These are phyloP conservation scores for Phocoena sinus DNA, from an alignment of 2,113 vertebrate species.

Conservation along the genomic window DNA sequence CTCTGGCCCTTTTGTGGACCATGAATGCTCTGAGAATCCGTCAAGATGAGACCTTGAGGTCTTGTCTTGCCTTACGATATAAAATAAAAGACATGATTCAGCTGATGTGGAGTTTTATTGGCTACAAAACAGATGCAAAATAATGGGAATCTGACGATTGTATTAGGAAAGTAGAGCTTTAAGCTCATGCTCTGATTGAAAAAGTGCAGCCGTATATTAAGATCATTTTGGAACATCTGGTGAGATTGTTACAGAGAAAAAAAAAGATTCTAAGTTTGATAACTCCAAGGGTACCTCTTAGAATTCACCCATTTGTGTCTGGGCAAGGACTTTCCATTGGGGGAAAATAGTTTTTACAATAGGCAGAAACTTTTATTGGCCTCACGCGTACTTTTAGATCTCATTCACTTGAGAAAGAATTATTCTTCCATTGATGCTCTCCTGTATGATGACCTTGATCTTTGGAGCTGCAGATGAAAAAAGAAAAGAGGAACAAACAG, in stretches of 20 bases:
- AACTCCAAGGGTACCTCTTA: not conserved
- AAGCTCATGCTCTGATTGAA: not conserved
- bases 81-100: not conserved
- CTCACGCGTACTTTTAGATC: constrained; percentile 82
- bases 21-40: not conserved
- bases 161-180: not conserved
- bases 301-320: constrained; percentile 13
- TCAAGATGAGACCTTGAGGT: not conserved
- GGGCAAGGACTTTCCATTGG: not conserved
- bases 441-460: constrained; percentile 91
- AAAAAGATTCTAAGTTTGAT: not conserved
- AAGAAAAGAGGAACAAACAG: constrained; percentile 21
- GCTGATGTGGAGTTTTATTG: constrained; percentile 39
- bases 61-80: not conserved
- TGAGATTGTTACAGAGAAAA: not conserved
- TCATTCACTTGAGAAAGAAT: constrained; percentile 89
- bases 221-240: not conserved
- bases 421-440: constrained; percentile 90
- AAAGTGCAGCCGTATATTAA: not conserved
- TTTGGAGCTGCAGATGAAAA: constrained; percentile 75
- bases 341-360: constrained; percentile 9
- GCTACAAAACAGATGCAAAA: not conserved
- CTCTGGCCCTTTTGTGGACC: not conserved
- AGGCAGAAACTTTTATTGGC: not conserved
- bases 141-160: not conserved